Conservation (phyloP, 92 coral and sea anemone genomes). For the Montipora capitata region DNA sequence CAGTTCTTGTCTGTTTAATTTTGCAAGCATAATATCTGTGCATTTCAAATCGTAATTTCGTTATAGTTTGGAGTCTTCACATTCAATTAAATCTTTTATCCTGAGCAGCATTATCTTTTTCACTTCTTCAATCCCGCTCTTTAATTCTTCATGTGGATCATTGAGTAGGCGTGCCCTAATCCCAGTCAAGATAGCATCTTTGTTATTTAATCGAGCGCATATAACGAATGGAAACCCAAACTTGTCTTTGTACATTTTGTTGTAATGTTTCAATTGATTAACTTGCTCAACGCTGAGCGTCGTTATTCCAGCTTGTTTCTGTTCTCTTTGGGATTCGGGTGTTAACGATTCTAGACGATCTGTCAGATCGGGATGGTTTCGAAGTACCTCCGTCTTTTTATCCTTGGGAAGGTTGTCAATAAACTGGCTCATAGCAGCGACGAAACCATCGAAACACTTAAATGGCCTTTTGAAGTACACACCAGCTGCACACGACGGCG, state of each 20-base stretch:
- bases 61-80: constrained; percentile 82
- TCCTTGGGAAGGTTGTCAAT: constrained; percentile 73
- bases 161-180: constrained; percentile 73
- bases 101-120: constrained; percentile 86
- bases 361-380: constrained; percentile 82
- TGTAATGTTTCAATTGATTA: constrained; percentile 58
- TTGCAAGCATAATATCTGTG: too few species aligned
- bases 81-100: constrained; percentile 78
- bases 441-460: constrained; percentile 65
- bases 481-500: constrained; percentile 80
- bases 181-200: constrained; percentile 70
- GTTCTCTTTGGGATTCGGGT: constrained; percentile 84
- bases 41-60: too few species aligned
- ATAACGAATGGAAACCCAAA: constrained; percentile 90
- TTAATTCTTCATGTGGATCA: constrained; percentile 62
- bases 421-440: constrained; percentile 61
- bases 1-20: too few species aligned
- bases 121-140: constrained; percentile 81
- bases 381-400: constrained; percentile 78
- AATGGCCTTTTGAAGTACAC: constrained; percentile 74
- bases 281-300: constrained; percentile 66
- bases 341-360: constrained; percentile 77
- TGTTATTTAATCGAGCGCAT: constrained; percentile 85
- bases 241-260: constrained; percentile 71
- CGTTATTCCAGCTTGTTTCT: constrained; percentile 79